Conservation (phyloP, 2,113 vertebrate species). For the Chascanopsetta lugubris region DNA sequence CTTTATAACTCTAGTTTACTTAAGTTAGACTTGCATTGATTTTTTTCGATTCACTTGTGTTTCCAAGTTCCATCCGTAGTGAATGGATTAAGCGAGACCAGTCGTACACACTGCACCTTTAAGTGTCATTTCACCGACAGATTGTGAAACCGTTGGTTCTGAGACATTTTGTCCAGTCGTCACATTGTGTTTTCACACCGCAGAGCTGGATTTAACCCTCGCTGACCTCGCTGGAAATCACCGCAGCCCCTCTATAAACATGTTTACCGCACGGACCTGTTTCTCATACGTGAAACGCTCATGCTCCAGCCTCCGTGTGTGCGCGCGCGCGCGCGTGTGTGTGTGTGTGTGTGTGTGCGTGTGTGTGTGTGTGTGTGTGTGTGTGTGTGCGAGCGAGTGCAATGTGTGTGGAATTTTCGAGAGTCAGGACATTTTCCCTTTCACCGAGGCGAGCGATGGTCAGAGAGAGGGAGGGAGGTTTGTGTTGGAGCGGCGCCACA, state of each 20-base stretch:
- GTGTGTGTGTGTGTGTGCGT: conserved; percentile 45
- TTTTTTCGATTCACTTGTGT: no score
- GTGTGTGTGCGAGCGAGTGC: no score
- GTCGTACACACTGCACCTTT: no score
- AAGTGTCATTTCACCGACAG: conserved; percentile 56
- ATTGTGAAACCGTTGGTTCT: conserved; percentile 43
- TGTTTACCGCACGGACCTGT: conserved; percentile 24
- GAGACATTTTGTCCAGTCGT: conserved; percentile 25
- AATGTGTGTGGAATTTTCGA: conserved; percentile 49
- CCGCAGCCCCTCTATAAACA: conserved; percentile 25
- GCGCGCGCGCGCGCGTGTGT: no score
- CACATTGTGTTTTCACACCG: conserved; percentile 30
- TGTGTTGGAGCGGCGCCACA: conserved; percentile 71
- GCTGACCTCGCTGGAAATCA: conserved; percentile 17
- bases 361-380: conserved; percentile 50
- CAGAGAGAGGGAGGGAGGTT: conserved; percentile 68
- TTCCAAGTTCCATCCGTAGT: no score
- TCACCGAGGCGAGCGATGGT: conserved; percentile 59
- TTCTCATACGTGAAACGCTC: conserved; percentile 46
- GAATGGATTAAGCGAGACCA: no score
- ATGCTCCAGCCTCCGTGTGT: conserved; percentile 42
- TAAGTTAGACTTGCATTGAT: no score
- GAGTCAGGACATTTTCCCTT: conserved; percentile 57
- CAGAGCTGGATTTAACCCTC: conserved; percentile 34
- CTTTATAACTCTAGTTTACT: no score